Evolutionary conservation across 2,797 vertebrate genomes (phyloP), one percentile per base, ranked within the genome.

Genomic region (Silurus lanzhouensis): DNA sequence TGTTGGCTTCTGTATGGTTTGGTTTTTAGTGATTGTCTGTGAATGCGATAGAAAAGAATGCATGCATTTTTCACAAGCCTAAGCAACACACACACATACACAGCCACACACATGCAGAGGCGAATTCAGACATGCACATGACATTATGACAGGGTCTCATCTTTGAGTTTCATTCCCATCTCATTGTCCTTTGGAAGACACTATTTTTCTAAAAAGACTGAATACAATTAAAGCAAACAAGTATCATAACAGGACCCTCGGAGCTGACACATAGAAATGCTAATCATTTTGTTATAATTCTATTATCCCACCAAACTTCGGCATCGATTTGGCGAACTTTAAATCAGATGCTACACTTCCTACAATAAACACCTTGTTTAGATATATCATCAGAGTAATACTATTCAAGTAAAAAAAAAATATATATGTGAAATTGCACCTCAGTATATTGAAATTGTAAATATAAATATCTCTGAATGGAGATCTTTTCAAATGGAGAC

Each of bases 41-140:
- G 76, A 80, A 74, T 78, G 68, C 22, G 6, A 63, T 12, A 7
- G 15, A 84, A 81, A 87, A 85, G 82, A 87, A 88, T 85, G 86
- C 44, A 72, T 61, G 46, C 44, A 17, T 61, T 64, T 64, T 84
- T 44, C 38, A 80, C 86, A 83, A 81, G 48, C 55, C 70, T 61
- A 12, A 78, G 64, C 79, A 74, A 31, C 46, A 55, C 17, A 82
- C 76, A 68, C 63, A 44, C 78, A 58, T 5, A 38, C 38, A 38
- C 38, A 38, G 27, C 27, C 38, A 38, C 38, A 38, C 38, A 38
- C 38, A 38, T 38, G 38, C 38, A 38, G 38, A 38, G 87, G n/a
- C 89, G 84, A 61, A 88, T 89, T 81, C 87, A 87, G 89, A 86
- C 86, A 74, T 88, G 89, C 79, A 61, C 20, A 76, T 80, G n/a